Base-by-base conservation (phyloP, 2,888 invertebrate species). In the Tetranychus piercei region DNA sequence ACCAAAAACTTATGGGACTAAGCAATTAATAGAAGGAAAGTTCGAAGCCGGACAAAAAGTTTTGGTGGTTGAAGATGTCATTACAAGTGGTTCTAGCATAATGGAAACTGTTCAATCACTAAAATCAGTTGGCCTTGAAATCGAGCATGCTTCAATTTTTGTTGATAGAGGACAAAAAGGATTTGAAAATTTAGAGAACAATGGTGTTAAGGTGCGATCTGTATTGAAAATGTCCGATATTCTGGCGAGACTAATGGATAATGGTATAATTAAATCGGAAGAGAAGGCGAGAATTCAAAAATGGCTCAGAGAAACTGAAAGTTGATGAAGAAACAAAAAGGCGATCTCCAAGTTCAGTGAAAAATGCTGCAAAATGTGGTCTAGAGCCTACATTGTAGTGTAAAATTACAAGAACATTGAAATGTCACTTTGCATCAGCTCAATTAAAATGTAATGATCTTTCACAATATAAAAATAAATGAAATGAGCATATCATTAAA, bases 161-260 rank as follows among this genome's bases (percentile, higher is more conserved):
- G 84, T 99, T 70, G 90, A 99, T 81, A 86, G 97, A 76, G 89
- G 94, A 81, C 96, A 97, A 83, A 96, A 96, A 18, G 97, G 94
- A 0, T 83, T 81, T 6, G 83, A 86, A 22, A 89, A 90, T 81
- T 85, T 97, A 11, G 83, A 85, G 71, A 82, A 85, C 71, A 85
- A 89, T 79, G 88, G 88, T 70, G 88, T 93, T 3, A 84, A 34
- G 55, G 73, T 73, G 1, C 15, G 44, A 15, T 44, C 44, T n/a
- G 11, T 71, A 11, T 18, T 71, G n/a, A 71, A 71, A 44, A 44
- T 71, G 22, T 69, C 69, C 20, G 69, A 69, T 22, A 23, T 69
- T 20, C 9, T 20, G 20, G 20, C 6, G 18, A 18, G 22, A 20
- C 34, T 11, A 4, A 20, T 69, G 69, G 34, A 22, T 9, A 15